phyloP scores from a whole-genome alignment of 2,113 vertebrate genomes.

The Crotalus helleri region DNA sequence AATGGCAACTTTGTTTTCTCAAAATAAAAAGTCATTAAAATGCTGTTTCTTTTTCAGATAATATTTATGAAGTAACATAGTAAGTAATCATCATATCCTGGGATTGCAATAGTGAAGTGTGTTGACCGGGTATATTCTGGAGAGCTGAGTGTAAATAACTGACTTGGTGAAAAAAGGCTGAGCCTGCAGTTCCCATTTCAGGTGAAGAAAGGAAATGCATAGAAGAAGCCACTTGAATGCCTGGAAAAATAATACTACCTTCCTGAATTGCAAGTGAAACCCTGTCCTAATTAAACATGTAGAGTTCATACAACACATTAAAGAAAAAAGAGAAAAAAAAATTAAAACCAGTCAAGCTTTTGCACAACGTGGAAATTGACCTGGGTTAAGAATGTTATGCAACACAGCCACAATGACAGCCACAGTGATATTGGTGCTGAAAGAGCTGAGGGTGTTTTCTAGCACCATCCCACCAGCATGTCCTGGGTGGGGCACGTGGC shows the following conservation, averaged over 20 bases:
- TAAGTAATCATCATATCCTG: conserved; percentile 35
- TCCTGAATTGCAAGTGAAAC: background rate
- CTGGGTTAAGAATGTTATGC: background rate
- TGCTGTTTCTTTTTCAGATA: conserved; percentile 4
- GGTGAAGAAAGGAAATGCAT: background rate
- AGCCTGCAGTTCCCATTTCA: background rate
- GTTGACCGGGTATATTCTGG: background rate
- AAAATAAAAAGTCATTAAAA: background rate
- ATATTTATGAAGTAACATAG: conserved; percentile 46
- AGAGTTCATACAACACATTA: background rate
- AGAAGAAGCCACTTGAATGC: background rate
- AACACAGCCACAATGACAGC: background rate
- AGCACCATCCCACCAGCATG: background rate
- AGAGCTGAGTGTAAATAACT: background rate
- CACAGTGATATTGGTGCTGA: background rate
- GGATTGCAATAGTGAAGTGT: background rate
- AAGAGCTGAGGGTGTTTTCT: background rate
- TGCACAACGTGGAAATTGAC: background rate
- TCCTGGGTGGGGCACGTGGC: background rate
- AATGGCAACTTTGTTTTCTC: background rate
- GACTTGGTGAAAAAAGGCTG: background rate
- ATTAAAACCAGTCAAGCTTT: background rate
- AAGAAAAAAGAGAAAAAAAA: background rate
- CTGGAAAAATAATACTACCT: background rate
- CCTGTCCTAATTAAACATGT: background rate